These are phyloP conservation scores for Gadus macrocephalus DNA, from an alignment of 2,113 vertebrate genomes.

Conservation along the genomic window DNA sequence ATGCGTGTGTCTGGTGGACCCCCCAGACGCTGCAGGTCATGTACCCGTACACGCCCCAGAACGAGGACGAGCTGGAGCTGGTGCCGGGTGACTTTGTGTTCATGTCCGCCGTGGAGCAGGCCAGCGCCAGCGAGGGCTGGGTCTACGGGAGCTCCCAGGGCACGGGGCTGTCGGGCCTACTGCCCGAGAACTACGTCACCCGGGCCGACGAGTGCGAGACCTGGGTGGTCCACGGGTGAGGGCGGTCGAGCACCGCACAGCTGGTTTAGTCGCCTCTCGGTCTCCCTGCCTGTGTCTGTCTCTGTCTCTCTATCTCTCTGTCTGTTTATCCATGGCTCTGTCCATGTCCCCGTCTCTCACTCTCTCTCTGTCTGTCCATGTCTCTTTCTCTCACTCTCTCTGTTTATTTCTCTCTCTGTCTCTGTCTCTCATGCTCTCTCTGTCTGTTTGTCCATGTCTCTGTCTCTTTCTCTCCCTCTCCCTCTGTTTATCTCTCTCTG, in stretches of 20 bases:
- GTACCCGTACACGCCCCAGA: constrained; percentile 95
- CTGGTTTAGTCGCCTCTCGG: too few species aligned
- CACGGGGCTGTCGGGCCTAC: constrained; percentile 88
- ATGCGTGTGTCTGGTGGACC: not conserved
- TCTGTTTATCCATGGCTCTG: too few species aligned
- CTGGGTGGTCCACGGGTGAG: constrained; percentile 95
- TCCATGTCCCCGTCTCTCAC: too few species aligned
- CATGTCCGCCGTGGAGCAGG: constrained; percentile 90
- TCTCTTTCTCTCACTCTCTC: not conserved
- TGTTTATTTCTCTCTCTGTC: too few species aligned
- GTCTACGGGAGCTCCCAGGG: constrained; percentile 87
- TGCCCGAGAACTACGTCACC: constrained; percentile 94
- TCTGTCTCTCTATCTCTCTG: too few species aligned
- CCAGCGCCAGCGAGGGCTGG: constrained; percentile 93
- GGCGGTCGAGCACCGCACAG: too few species aligned
- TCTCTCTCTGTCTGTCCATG: too few species aligned
- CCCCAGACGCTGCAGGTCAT: constrained; percentile 90
- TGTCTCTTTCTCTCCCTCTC: not conserved
- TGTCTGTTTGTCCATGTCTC: too few species aligned
- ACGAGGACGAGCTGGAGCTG: constrained; percentile 94
- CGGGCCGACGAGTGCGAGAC: constrained; percentile 93
- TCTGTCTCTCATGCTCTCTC: too few species aligned
- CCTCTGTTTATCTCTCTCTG: too few species aligned
- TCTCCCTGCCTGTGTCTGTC: too few species aligned
- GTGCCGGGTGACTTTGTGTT: constrained; percentile 92